Evolutionary conservation across 2,888 invertebrate species (phyloP), one percentile per base, ranked within the genome.

Genomic region (Drosophila pseudotakahashii): DNA sequence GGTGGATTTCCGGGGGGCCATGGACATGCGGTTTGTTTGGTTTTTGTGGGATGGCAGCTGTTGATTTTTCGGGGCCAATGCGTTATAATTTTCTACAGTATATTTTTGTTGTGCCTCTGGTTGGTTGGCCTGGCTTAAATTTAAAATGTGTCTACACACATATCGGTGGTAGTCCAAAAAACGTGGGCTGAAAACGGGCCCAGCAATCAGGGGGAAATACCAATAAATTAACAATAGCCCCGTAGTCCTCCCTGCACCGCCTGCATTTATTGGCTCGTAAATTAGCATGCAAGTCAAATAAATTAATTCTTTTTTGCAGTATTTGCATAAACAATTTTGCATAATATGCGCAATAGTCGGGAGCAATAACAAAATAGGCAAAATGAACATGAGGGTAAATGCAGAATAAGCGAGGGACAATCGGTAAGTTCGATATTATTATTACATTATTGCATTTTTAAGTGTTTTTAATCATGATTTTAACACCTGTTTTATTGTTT

Each of bases 281-380:
- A 82, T 88, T 84, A 85, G 83, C 80, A 87, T 84, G 86, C 86
- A 82, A 88, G 88, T 80, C 86, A 84, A 84, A 84, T 84, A 84
- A 84, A 88, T 84, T 85, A 84, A 84, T 88, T 84, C 80, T 84
- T 84, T 88, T 83, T 84, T 84, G 87, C 79, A 76, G 83, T 89
- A 89, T 89, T 89, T 89, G 89, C 89, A 88, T 89, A 89, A 89
- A 81, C 89, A 89, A 89, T 89, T 89, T 89, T 85, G 86, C 89
- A 86, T 89, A 89, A 89, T 89, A 88, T 79, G 86, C 45, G 54
- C 83, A 84, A 79, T 77, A 79, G 77, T 72, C 67, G 69, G 76
- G 59, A 64, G 44, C 55, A 62, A 66, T 61, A 76, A 37, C 63
- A 59, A 60, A 61, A 62, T 47, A 62, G 66, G 47, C 61, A 62